These are phyloP conservation scores for Hirtodrosophila cameraria DNA, from an alignment of 2,888 invertebrate genomes.

Conservation along the genomic window DNA sequence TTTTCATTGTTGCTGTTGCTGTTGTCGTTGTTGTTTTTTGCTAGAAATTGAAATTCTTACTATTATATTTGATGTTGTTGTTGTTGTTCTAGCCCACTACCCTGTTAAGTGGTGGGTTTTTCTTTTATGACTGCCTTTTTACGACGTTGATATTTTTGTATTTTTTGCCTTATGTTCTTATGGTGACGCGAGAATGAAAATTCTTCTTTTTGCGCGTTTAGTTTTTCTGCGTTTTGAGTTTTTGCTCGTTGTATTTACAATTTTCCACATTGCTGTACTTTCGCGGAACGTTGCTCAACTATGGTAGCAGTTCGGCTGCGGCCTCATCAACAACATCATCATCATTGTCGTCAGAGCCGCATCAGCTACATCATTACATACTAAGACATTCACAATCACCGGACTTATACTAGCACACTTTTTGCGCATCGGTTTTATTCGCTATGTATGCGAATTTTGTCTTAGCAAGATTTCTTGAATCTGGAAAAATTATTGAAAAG, in stretches of 20 bases:
- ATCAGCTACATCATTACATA: constrained; percentile 62
- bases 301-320: constrained; percentile 44
- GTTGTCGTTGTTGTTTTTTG: constrained; percentile 36
- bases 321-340: constrained; percentile 47
- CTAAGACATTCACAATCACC: constrained; percentile 37
- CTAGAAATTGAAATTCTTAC: constrained; percentile 69
- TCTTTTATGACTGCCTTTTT: constrained; percentile 66
- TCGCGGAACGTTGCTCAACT: constrained; percentile 60
- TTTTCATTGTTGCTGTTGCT: constrained; percentile 41
- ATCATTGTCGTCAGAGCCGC: constrained; percentile 39
- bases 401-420: constrained; percentile 43
- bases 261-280: constrained; percentile 80
- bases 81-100: constrained; percentile 61
- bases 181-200: constrained; percentile 68
- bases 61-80: constrained; percentile 40
- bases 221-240: constrained; percentile 79
- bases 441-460: constrained; percentile 43
- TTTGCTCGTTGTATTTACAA: constrained; percentile 77
- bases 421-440: constrained; percentile 44
- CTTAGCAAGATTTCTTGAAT: constrained; percentile 62
- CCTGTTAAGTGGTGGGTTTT: constrained; percentile 75
- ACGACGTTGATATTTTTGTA: constrained; percentile 41
- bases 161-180: constrained; percentile 50
- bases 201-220: constrained; percentile 78
- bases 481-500: constrained; percentile 72